Conservation (phyloP, 2,888 invertebrate species). For the Adelphocoris suturalis region DNA sequence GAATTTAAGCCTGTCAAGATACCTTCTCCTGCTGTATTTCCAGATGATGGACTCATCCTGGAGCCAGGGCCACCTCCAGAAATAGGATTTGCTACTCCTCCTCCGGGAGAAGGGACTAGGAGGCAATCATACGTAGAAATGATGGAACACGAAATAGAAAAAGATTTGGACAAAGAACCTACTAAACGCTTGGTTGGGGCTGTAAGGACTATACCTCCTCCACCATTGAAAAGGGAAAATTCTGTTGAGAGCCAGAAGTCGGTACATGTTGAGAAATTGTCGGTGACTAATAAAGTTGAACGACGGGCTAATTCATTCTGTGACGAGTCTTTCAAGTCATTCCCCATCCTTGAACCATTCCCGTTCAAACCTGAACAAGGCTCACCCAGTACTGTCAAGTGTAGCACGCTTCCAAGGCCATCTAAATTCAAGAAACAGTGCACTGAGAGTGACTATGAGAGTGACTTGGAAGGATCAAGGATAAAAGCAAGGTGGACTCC, state of each 20-base stretch:
- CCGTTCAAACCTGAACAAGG: conserved; percentile 81
- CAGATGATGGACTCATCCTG: conserved; percentile 81
- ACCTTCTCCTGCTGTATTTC: conserved; percentile 75
- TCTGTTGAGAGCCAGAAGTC: conserved; percentile 72
- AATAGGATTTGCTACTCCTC: conserved; percentile 83
- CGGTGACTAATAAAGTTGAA: conserved; percentile 60
- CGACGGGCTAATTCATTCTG: conserved; percentile 73
- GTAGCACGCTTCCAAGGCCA: conserved; percentile 81
- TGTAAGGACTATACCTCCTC: conserved; percentile 81
- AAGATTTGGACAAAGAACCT: conserved; percentile 81
- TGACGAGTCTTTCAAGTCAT: conserved; percentile 77
- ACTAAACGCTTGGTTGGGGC: conserved; percentile 81
- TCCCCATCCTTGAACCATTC: conserved; percentile 80
- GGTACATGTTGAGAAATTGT: conserved; percentile 37
- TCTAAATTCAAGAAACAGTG: conserved; percentile 84
- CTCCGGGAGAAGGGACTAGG: conserved; percentile 78
- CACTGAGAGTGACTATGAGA: conserved; percentile 85
- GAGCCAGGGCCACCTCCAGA: conserved; percentile 85
- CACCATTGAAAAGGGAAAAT: conserved; percentile 75
- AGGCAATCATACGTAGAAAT: conserved; percentile 82
- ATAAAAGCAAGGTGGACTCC: conserved; percentile 84
- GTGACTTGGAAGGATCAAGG: conserved; percentile 83
- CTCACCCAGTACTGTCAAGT: conserved; percentile 79
- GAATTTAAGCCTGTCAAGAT: conserved; percentile 75
- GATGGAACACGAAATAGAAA: conserved; percentile 80